Percentiles rank a stretch among this genome's conserved stretches.
phyloP scores from a whole-genome alignment of 2,888 invertebrate genomes.

The Mellilla xanthometata region DNA sequence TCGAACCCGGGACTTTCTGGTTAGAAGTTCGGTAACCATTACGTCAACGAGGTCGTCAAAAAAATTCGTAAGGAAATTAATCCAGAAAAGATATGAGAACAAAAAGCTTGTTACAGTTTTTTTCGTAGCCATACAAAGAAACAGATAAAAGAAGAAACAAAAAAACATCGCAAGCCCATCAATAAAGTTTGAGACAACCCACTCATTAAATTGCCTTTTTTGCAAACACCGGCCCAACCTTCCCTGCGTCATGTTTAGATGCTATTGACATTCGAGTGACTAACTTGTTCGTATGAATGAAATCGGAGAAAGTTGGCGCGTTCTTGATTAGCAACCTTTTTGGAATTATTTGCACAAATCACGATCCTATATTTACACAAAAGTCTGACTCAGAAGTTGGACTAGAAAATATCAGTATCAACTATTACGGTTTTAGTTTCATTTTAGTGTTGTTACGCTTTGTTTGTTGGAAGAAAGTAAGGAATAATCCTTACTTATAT shows the following conservation, averaged over 20 bases:
- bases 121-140: neutral
- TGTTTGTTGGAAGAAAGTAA: too few relatives aligned
- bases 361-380: slow-evolving; percentile 16
- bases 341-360: slow-evolving; percentile 33
- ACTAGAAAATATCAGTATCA: neutral
- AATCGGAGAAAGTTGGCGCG: slow-evolving; percentile 53
- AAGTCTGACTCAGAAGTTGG: neutral
- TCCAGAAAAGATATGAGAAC: too few relatives aligned
- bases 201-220: slow-evolving; percentile 31
- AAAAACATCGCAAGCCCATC: neutral
- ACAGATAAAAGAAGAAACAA: neutral
- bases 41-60: too few relatives aligned
- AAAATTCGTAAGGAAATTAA: too few relatives aligned
- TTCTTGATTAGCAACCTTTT: slow-evolving; percentile 48
- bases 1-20: too few relatives aligned
- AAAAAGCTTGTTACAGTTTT: neutral
- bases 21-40: too few relatives aligned
- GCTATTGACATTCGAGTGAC: slow-evolving; percentile 38
- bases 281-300: slow-evolving; percentile 55
- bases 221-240: slow-evolving; percentile 8
- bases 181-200: slow-evolving; percentile 26
- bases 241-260: slow-evolving; percentile 34
- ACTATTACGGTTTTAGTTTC: too few relatives aligned
- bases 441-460: too few relatives aligned
- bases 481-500: too few relatives aligned